A percentile compares a stretch with the other conserved stretches of the same genome.
Conservation (phyloP, 2,888 invertebrate species). For the Nomada goodeniana region DNA sequence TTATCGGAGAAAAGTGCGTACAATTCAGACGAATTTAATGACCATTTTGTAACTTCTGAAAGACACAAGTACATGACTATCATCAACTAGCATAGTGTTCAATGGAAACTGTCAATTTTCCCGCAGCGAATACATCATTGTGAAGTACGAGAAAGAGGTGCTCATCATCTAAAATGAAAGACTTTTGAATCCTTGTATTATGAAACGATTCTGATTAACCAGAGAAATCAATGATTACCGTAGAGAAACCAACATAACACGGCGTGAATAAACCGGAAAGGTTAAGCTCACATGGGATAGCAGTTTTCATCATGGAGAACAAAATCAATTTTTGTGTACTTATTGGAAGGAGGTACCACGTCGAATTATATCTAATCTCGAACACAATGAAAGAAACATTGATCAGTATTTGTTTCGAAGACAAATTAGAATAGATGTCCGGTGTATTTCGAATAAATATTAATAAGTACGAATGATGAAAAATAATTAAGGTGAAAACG, state of each 20-base stretch:
- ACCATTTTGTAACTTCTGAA: no score
- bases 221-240: neutral
- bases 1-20: no score
- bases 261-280: slow-evolving; percentile 9
- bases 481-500: no score
- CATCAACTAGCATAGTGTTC: no score
- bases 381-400: no score
- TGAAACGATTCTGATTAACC: neutral
- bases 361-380: neutral
- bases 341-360: slow-evolving; percentile 11
- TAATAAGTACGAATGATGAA: no score
- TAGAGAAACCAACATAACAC: slow-evolving; percentile 10
- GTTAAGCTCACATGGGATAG: neutral
- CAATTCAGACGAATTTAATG: no score
- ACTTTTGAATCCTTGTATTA: neutral
- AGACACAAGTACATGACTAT: no score
- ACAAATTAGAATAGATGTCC: no score
- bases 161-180: neutral
- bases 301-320: slow-evolving; percentile 2
- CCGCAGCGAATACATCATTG: neutral
- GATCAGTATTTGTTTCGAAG: no score
- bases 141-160: neutral
- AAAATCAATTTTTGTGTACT: slow-evolving; percentile 10
- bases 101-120: no score
- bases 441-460: no score